Evolutionary conservation across 2,888 invertebrate genomes (phyloP), one percentile per base, ranked within the genome.

Genomic region (Horisme vitalbata): DNA sequence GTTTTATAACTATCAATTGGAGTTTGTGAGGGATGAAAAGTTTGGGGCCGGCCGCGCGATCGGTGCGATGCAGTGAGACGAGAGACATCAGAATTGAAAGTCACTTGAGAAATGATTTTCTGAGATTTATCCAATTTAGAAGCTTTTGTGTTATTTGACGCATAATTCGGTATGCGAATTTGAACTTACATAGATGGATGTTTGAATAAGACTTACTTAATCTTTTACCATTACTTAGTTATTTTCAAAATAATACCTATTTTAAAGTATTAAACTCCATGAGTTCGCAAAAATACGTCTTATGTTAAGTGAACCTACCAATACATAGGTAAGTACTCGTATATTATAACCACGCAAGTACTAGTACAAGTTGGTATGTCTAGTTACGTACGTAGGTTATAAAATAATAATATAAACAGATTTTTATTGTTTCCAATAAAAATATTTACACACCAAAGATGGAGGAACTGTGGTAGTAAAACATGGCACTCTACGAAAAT

Each of bases 71-170:
- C 57, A 54, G 55, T 48, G 52, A 54, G 57, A 55, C 52, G 49
- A 27, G 51, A 53, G 61, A 66, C 59, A 61, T 51, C 57, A 58
- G 63, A 73, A 73, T 68, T 67, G 69, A 70, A 74, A 69, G 68
- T 69, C 71, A 73, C 68, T 71, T 69, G 71, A 74, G 65, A 69
- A 74, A 72, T 71, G 61, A 65, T 71, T 68, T 64, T 53, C 54
- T 45, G 49, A 61, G 59, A 47, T 57, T 38, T 45, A 45, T 7
- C n/a, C 11, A 33, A 41, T 31, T 32, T 23, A 12, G n/a, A n/a
- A n/a, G n/a, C 23, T 14, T 34, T 10, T 32, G 32, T 20, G 11
- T 10, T 20, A 18, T 32, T 32, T 6, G 9, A 10, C 10, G 10
- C 10, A 26, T 15, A 4, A 15, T 5, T 15, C 5, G 15, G 3